Evolutionary conservation across 2,888 invertebrate genomes (phyloP), one percentile per base, ranked within the genome.

Genomic region (Globia sparganii): DNA sequence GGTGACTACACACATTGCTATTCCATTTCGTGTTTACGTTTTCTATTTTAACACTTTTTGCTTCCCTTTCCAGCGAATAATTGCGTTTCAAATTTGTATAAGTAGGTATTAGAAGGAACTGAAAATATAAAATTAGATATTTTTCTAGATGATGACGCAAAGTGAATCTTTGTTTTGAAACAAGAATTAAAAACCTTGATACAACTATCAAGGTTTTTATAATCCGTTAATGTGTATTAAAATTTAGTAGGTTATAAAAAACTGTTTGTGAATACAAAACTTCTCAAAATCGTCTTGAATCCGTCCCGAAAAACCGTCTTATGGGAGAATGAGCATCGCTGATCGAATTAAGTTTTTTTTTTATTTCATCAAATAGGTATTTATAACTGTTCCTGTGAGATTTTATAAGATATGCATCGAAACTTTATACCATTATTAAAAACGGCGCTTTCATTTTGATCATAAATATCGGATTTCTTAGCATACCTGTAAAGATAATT

Each of bases 381-480:
- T 61, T n/a, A 18, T 31, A 66, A 69, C 72, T 59, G 66, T 75
- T 67, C 43, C 65, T 66, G 37, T 68, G 56, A 61, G 25, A 68
- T 77, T 76, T 75, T 46, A 71, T 68, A 37, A n/a, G 77, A 69
- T 76, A 79, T 62, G 53, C 74, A 78, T 76, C 73, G 80, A 64
- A 79, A 87, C 64, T 76, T 56, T 46, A 87, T 46, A 86, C 77
- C 75, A 65, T 65, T 73, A 76, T 72, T 72, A 77, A 75, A 64
- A 71, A 64, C 59, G 21, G 69, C 34, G 75, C 78, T 84, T 84
- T 78, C 67, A 84, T 77, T 80, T 78, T 77, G 66, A 75, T 73
- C 56, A 71, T 80, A 77, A 80, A 77, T 86, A 86, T 86, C 77
- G 40, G 46, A 72, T 86, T 84, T 76, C 81, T 80, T 68, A 62